A percentile compares a stretch with the other conserved stretches of the same genome.
phyloP scores from a whole-genome alignment of 2,888 invertebrate genomes.

The Fabriciana adippe region DNA sequence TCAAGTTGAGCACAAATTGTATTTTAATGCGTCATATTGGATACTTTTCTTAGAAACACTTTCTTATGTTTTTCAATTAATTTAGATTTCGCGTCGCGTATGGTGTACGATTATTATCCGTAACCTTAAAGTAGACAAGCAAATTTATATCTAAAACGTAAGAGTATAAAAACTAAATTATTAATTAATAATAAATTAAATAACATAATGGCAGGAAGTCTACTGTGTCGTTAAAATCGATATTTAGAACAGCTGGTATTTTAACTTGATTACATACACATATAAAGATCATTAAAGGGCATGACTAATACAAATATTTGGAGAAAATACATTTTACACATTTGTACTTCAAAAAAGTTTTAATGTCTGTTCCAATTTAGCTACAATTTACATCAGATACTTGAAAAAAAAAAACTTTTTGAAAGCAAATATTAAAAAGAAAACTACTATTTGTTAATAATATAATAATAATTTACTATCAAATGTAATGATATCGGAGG shows the following conservation, averaged over 20 bases:
- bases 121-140: no score
- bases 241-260: neutral
- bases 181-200: no score
- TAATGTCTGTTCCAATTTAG: no score
- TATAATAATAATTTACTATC: slow-evolving; percentile 3
- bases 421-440: neutral
- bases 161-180: no score
- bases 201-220: neutral
- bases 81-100: no score
- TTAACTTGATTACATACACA: neutral
- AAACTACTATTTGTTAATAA: neutral
- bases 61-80: no score
- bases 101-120: no score
- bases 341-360: neutral
- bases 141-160: no score
- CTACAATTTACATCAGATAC: no score
- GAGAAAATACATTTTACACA: neutral
- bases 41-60: no score
- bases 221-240: slow-evolving; percentile 6
- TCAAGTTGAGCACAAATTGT: no score
- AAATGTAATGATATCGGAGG: slow-evolving; percentile 1
- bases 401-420: neutral
- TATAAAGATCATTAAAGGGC: neutral
- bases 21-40: no score
- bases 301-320: slow-evolving; percentile 13